These are phyloP conservation scores for Seriola quinqueradiata DNA, from an alignment of 2,113 vertebrate genomes.

Conservation along the genomic window DNA sequence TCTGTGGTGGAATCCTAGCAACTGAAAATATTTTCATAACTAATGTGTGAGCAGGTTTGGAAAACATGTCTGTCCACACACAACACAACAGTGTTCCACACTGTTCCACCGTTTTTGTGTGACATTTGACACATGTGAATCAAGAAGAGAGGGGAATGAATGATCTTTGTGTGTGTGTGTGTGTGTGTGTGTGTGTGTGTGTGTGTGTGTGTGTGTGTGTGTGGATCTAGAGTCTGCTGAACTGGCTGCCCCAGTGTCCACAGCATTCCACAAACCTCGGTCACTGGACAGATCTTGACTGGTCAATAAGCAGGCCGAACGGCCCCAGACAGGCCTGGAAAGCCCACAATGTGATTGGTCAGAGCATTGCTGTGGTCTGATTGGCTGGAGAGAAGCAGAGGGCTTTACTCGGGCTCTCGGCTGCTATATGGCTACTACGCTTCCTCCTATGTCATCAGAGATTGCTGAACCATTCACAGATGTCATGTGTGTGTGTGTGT, in stretches of 20 bases:
- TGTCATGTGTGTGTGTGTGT: constrained; percentile 13
- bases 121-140: constrained; percentile 59
- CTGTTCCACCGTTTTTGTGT: constrained; percentile 63
- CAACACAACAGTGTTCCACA: constrained; percentile 34
- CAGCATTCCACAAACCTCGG: constrained; percentile 65
- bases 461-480: constrained; percentile 29
- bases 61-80: constrained; percentile 26
- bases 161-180: constrained; percentile 40
- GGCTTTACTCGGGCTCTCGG: constrained; percentile 40
- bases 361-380: constrained; percentile 28
- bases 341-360: constrained; percentile 27
- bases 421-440: constrained; percentile 40
- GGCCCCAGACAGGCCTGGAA: constrained; percentile 27
- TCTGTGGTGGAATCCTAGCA: constrained; percentile 61
- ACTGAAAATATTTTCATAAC: constrained; percentile 68
- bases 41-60: constrained; percentile 32
- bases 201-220: constrained; percentile 28
- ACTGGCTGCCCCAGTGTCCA: constrained; percentile 54
- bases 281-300: constrained; percentile 44
- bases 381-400: constrained; percentile 30
- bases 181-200: constrained; percentile 21
- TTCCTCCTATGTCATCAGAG: constrained; percentile 35
- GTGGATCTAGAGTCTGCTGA: constrained; percentile 53
- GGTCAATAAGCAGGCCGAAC: constrained; percentile 66
- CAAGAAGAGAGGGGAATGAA: constrained; percentile 43